These are phyloP conservation scores for Luffia ferchaultella DNA, from an alignment of 2,888 invertebrate genomes.

Conservation along the genomic window DNA sequence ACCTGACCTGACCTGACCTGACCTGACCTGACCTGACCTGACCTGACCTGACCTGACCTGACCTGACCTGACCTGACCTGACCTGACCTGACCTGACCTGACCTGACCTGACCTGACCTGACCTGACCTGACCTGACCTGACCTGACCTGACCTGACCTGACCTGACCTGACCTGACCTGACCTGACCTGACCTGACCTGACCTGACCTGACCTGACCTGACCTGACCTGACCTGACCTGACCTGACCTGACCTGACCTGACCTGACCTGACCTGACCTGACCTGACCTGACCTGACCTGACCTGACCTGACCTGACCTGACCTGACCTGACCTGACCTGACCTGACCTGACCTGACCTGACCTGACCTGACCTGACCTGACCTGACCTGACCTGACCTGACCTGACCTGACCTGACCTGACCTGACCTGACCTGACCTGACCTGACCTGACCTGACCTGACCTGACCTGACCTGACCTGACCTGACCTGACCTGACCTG, in stretches of 20 bases:
- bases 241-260: conserved; percentile 1
- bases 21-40: conserved; percentile 1
- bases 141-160: conserved; percentile 3
- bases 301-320: not conserved
- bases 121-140: not conserved
- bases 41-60: not conserved
- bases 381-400: conserved; percentile 1
- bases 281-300: conserved; percentile 1
- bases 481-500: not conserved
- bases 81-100: not conserved
- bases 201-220: not conserved
- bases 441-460: conserved; percentile 1
- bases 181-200: conserved; percentile 4
- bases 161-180: conserved; percentile 6
- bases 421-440: conserved; percentile 1
- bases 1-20: conserved; percentile 1
- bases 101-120: not conserved
- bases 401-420: conserved; percentile 1
- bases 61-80: not conserved
- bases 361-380: not conserved
- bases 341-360: not conserved
- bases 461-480: not conserved
- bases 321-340: not conserved
- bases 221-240: conserved; percentile 1
- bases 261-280: conserved; percentile 1